Conservation (phyloP, 2,113 vertebrate genomes). For the Vireo altiloquus region DNA sequence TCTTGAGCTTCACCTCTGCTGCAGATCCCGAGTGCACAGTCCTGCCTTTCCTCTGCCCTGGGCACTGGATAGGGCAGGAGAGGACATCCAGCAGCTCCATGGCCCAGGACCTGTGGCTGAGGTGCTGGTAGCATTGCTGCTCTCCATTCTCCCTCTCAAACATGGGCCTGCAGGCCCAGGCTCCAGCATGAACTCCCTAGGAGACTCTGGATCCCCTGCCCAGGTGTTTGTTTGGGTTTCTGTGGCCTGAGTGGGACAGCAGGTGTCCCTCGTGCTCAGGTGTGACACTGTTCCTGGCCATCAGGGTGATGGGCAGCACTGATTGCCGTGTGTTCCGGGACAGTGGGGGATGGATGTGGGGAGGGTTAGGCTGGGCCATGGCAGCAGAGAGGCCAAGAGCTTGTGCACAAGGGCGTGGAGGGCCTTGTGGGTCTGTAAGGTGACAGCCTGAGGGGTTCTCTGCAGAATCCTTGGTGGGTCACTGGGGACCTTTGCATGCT, state of each 20-base stretch:
- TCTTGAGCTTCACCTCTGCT: neutral
- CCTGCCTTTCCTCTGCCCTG: neutral
- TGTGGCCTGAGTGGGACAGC: no score
- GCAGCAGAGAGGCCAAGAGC: neutral
- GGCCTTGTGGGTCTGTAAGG: neutral
- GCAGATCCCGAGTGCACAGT: neutral
- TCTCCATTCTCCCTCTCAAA: neutral
- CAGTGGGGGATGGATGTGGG: neutral
- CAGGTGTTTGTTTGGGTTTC: neutral
- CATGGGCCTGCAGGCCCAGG: fast-evolving
- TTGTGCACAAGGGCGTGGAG: neutral
- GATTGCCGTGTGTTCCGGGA: neutral
- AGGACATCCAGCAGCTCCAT: neutral
- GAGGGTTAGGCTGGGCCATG: neutral
- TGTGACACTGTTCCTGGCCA: no score
- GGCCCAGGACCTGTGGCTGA: neutral
- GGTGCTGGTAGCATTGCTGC: neutral
- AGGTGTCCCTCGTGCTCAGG: neutral
- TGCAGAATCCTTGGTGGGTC: neutral
- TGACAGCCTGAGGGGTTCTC: neutral
- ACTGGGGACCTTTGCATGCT: neutral
- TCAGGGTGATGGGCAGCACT: neutral
- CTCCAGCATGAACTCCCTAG: neutral
- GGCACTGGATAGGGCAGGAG: neutral
- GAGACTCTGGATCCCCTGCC: neutral